Conservation (phyloP, 23 tunicate species). For the Botrylloides violaceus region DNA sequence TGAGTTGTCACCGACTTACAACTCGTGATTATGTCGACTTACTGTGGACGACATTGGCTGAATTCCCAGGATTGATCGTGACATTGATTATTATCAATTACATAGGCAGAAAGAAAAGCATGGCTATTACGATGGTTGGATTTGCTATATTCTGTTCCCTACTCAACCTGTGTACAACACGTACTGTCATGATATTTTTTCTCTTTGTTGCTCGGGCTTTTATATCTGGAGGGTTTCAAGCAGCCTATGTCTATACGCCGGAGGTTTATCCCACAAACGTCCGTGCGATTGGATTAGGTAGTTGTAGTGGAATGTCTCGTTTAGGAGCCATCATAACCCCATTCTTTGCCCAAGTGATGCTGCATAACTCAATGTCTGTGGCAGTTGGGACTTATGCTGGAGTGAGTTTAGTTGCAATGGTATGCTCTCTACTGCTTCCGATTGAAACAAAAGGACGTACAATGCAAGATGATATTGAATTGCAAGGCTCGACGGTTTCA, state of each 20-base stretch:
- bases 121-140: conserved; percentile 78
- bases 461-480: conserved; percentile 42
- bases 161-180: conserved; percentile 46
- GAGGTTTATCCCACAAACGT: conserved; percentile 96
- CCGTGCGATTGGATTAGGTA: conserved; percentile 92
- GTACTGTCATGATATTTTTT: conserved; percentile 73
- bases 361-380: conserved; percentile 37
- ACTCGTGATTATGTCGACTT: conserved; percentile 81
- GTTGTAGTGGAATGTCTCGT: conserved; percentile 94
- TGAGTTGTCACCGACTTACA: conserved; percentile 63
- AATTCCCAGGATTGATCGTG: conserved; percentile 84
- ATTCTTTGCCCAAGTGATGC: conserved; percentile 90
- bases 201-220: conserved; percentile 96
- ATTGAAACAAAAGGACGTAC: conserved; percentile 96
- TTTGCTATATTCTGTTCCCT: conserved; percentile 71
- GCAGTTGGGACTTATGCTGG: conserved; percentile 80
- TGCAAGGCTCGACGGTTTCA: neutral
- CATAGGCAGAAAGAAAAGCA: conserved; percentile 78
- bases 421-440: conserved; percentile 67
- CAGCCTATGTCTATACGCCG: conserved; percentile 98
- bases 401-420: conserved; percentile 67
- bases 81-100: conserved; percentile 72
- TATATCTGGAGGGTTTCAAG: conserved; percentile 97
- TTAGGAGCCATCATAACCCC: conserved; percentile 96
- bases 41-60: conserved; percentile 95